Evolutionary conservation across 2,113 vertebrate species (phyloP), one percentile per base, ranked within the genome.

Genomic region (Lota lota): DNA sequence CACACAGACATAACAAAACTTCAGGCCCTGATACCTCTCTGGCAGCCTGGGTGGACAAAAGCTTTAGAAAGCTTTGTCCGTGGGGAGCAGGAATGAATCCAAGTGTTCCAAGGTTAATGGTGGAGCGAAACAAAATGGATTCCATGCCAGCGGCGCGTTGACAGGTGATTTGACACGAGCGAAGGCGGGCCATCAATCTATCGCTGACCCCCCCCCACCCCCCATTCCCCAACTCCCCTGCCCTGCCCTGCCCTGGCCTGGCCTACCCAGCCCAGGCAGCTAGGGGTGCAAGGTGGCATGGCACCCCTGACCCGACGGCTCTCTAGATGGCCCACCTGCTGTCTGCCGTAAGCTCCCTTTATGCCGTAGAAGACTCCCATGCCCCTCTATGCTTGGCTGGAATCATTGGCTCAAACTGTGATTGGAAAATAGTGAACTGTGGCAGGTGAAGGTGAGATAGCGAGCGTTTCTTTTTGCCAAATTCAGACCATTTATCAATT

Each of bases 91-190:
- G 85, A 88, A 90, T 76, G 87, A 89, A 90, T 90, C 85, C 84
- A 89, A 88, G 79, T 87, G 89, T 88, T 88, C 88, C 88, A 91
- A 93, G 92, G 92, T 93, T 92, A 93, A 93, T 92, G 86, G 88
- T 88, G 77, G 85, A 84, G 83, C 61, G 81, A 77, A 90, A 89
- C 87, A 90, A 88, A 91, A 92, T 88, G 83, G 81, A 93, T 92
- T 90, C 86, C 81, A 82, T 91, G 88, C 90, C 89, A 90, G 81
- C 81, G 86, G 82, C 65, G 73, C 74, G 78, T 84, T 89, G 89
- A 90, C 89, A 88, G 90, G 92, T 92, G 91, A 92, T 92, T 88
- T 92, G 89, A 92, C 89, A 90, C 81, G 80, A 81, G 77, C 73
- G 84, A 88, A 85, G 86, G 78, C 77, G 83, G 83, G 76, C 88